Percentiles rank a stretch among this genome's conserved stretches.
Conservation (phyloP, 2,113 vertebrate genomes). For the Tenrec ecaudatus region DNA sequence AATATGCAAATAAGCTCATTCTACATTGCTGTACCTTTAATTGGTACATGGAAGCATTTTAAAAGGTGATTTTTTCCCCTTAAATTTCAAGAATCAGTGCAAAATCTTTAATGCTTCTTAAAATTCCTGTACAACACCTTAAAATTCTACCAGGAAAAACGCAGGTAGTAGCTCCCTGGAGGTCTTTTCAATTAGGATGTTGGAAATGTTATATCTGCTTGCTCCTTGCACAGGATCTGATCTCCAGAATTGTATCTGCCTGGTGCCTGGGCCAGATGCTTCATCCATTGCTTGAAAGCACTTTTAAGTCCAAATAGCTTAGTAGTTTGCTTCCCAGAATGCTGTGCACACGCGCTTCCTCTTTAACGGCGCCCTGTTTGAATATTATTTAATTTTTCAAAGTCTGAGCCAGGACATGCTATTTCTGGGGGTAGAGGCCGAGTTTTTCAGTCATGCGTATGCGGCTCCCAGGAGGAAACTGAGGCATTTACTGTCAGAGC, state of each 20-base stretch:
- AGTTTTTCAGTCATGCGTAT: neutral
- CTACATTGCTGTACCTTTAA: neutral
- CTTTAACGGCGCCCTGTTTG: neutral
- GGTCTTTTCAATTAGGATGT: neutral
- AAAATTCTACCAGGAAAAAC: neutral
- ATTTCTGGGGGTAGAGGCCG: neutral
- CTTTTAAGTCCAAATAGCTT: neutral
- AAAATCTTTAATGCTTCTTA: neutral
- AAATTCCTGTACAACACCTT: slow-evolving; percentile 15
- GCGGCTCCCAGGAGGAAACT: neutral
- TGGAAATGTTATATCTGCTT: neutral
- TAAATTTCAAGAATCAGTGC: slow-evolving; percentile 53
- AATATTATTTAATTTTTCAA: neutral
- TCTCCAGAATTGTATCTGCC: neutral
- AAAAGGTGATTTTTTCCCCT: neutral
- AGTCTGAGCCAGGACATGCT: neutral
- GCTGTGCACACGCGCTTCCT: neutral
- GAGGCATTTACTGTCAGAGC: neutral
- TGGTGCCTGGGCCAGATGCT: neutral
- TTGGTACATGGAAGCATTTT: slow-evolving; percentile 37
- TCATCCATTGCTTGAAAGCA: neutral
- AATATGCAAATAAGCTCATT: neutral
- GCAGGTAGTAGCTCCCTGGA: neutral
- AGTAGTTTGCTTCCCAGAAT: neutral
- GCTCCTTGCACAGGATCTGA: neutral